phyloP scores from a whole-genome alignment of 2,113 vertebrate species.

The Thermophis baileyi region DNA sequence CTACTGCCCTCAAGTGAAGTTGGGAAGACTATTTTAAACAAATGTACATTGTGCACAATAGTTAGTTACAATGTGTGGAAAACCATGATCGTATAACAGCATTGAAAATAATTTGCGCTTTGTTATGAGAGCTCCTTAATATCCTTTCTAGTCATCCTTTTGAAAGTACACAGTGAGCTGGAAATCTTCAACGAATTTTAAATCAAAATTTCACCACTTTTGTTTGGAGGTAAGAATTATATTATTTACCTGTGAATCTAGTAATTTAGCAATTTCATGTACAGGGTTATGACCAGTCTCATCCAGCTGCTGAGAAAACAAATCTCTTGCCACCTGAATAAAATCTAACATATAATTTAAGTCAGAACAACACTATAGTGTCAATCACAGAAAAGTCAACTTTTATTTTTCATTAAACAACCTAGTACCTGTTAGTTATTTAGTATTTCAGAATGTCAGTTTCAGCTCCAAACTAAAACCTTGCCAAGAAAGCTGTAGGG shows the following conservation, averaged over 20 bases:
- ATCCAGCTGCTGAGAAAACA: conserved; percentile 73
- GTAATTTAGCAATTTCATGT: conserved; percentile 60
- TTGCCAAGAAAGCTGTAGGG: background rate
- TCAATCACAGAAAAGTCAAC: background rate
- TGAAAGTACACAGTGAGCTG: background rate
- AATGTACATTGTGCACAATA: background rate
- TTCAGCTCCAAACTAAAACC: background rate
- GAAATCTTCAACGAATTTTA: background rate
- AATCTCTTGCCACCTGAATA: conserved; percentile 71
- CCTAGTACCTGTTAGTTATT: conserved; percentile 8
- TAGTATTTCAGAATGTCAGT: conserved; percentile 75
- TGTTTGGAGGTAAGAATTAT: background rate
- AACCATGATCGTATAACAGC: background rate
- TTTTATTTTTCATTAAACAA: background rate
- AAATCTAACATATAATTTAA: conserved; percentile 74
- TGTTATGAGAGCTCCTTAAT: background rate
- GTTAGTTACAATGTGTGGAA: background rate
- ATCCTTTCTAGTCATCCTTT: conserved; percentile 23
- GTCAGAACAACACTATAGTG: background rate
- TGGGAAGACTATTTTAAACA: background rate
- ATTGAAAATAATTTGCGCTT: background rate
- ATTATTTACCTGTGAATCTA: conserved; percentile 68
- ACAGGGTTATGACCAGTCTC: conserved; percentile 45
- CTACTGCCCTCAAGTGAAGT: background rate
- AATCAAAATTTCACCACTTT: background rate